Conservation (phyloP, 2,113 vertebrate genomes). For the Lutjanus erythropterus region DNA sequence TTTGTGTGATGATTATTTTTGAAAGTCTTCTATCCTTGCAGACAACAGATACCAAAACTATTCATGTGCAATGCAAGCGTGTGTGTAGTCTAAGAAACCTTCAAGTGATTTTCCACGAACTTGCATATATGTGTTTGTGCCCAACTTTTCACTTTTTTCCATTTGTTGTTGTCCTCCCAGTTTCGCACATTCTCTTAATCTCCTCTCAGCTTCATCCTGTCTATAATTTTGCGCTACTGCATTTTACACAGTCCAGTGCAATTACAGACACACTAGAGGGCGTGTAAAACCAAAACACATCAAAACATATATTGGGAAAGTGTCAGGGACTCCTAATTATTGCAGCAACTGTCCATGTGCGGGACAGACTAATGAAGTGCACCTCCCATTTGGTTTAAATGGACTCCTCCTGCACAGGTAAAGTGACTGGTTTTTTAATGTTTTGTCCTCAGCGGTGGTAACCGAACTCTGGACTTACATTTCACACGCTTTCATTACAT, state of each 20-base stretch:
- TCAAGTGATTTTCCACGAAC: neutral
- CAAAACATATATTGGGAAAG: neutral
- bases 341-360: neutral
- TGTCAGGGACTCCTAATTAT: constrained; percentile 5
- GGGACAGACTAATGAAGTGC: constrained; percentile 1
- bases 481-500: constrained; percentile 69
- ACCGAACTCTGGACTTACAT: constrained; percentile 42
- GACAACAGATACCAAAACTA: constrained; percentile 12
- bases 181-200: neutral
- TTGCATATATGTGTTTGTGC: neutral
- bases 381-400: constrained; percentile 5
- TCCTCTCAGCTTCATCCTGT: neutral
- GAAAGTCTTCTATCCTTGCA: neutral
- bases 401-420: neutral
- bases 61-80: neutral
- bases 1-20: constrained; percentile 25
- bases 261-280: neutral
- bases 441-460: constrained; percentile 35
- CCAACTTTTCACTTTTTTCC: neutral
- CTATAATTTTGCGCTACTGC: neutral
- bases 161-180: neutral
- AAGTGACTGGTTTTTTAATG: constrained; percentile 29
- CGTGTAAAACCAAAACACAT: neutral
- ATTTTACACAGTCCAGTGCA: neutral
- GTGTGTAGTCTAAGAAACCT: neutral